Percentiles rank a stretch among this genome's conserved stretches.
These are phyloP conservation scores for Hypothenemus hampei DNA, from an alignment of 1,140 invertebrate species.

Conservation along the genomic window DNA sequence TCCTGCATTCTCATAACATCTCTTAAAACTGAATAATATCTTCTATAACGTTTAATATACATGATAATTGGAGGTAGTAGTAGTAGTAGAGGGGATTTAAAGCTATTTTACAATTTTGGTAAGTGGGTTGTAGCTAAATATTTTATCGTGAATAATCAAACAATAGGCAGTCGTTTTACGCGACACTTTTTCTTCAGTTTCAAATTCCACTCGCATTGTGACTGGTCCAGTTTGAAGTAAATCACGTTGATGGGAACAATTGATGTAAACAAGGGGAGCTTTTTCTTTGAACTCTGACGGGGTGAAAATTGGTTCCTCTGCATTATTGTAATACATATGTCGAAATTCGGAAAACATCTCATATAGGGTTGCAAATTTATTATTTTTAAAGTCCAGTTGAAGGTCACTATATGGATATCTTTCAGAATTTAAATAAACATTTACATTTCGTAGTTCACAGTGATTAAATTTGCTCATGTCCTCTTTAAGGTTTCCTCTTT, in stretches of 20 bases:
- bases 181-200: background rate
- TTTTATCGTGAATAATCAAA: slow-evolving; percentile 7
- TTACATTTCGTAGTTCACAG: background rate
- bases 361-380: slow-evolving; percentile 7
- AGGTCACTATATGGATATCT: slow-evolving; percentile 4
- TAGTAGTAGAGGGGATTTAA: background rate
- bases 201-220: slow-evolving; percentile 4
- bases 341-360: slow-evolving; percentile 1
- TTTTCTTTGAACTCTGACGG: background rate
- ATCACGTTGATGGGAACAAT: slow-evolving; percentile 10
- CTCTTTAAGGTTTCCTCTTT: no score
- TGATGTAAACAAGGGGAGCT: background rate
- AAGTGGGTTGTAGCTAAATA: slow-evolving; percentile 14
- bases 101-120: slow-evolving; percentile 5
- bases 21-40: no score
- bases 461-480: slow-evolving; percentile 13
- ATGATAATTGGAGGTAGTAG: no score
- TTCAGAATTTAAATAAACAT: slow-evolving; percentile 3
- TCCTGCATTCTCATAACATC: no score
- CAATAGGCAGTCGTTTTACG: slow-evolving; percentile 2
- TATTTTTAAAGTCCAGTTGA: slow-evolving; percentile 8
- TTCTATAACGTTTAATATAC: no score
- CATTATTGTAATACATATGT: background rate
- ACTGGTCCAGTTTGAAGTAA: slow-evolving; percentile 1
- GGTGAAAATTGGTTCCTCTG: slow-evolving; percentile 6